Evolutionary conservation across 2,797 vertebrate species (phyloP).

Genomic region (Sebastes oblongus): DNA sequence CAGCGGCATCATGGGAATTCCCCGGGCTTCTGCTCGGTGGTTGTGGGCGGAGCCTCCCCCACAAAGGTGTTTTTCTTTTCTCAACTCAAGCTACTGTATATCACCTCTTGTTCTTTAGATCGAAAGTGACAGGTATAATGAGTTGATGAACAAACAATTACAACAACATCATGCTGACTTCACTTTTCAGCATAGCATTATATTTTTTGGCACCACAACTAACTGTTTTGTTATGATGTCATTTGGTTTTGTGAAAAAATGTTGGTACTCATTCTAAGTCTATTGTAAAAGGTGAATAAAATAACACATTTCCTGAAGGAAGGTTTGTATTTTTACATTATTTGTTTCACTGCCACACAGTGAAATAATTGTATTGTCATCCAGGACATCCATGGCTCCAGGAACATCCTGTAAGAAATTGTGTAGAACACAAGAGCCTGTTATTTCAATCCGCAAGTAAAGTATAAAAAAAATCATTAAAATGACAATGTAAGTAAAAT

Average conservation of each 20-base stretch:
- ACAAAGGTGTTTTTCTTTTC: background rate
- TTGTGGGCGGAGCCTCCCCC: slow-evolving; percentile 1
- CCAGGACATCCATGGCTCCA: background rate
- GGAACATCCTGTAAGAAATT: slow-evolving; percentile 15
- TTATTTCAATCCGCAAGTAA: background rate
- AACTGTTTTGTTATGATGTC: background rate
- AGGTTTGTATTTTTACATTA: background rate
- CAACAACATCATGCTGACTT: background rate
- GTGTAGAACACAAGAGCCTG: background rate
- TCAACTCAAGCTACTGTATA: background rate
- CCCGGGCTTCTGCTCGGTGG: slow-evolving; percentile 3
- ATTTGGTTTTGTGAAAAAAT: background rate
- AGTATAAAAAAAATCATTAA: background rate
- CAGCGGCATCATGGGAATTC: slow-evolving; percentile 30
- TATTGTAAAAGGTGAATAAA: background rate
- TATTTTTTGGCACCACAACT: background rate
- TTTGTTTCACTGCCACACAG: slow-evolving; percentile 9
- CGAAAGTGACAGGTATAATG: background rate
- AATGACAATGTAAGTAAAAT: background rate
- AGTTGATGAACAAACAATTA: background rate
- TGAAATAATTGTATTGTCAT: background rate
- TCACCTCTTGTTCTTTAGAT: background rate
- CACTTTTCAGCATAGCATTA: background rate
- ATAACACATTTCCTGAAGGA: background rate
- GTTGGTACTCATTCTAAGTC: background rate